Evolutionary conservation across 2,888 invertebrate genomes (phyloP), one percentile per base, ranked within the genome.

Genomic region (Pantelozetes paolii): DNA sequence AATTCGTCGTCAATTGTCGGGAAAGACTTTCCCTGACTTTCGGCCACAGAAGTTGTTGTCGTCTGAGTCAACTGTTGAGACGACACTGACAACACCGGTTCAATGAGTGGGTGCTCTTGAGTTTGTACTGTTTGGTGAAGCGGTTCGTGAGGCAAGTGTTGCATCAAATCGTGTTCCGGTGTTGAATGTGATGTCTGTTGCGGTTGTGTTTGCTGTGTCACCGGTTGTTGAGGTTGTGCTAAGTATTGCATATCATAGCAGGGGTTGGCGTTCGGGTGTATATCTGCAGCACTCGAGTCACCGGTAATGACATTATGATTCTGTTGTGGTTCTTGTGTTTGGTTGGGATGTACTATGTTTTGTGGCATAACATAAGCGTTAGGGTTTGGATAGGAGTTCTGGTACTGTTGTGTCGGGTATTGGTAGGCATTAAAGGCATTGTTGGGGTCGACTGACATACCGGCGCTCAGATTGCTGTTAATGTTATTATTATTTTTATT

Each of bases 221-320:
- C 15, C 59, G 8, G 30, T 20, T 40, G 67, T 15, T 67, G 62
- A 28, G 28, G 59, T 36, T 62, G 67, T 23, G 15, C 15, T 42
- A 42, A 26, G 42, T 42, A 67, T 67, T 67, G 67, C 67, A 67
- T 67, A 40, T 67, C 67, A 67, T 67, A 67, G 40, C 67, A 67
- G 6, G n/a, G 11, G 11, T 36, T 67, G 15, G 42, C 23, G 23
- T n/a, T 67, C 6, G 40, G 1, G 18, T 67, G 67, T 42, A 23
- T 23, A 26, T 67, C 40, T 23, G 23, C 42, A 42, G n/a, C 67
- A 23, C 15, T 42, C 23, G 67, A 36, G 32, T 67, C 67, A 67
- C 26, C 40, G 15, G 64, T 20, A 9, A 67, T 11, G 3, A 67
- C 67, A 20, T 32, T 32, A 32, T 67, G 67, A 40, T 30, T 40